phyloP scores from a whole-genome alignment of 2,888 invertebrate genomes.

The Escarpia spicata region DNA sequence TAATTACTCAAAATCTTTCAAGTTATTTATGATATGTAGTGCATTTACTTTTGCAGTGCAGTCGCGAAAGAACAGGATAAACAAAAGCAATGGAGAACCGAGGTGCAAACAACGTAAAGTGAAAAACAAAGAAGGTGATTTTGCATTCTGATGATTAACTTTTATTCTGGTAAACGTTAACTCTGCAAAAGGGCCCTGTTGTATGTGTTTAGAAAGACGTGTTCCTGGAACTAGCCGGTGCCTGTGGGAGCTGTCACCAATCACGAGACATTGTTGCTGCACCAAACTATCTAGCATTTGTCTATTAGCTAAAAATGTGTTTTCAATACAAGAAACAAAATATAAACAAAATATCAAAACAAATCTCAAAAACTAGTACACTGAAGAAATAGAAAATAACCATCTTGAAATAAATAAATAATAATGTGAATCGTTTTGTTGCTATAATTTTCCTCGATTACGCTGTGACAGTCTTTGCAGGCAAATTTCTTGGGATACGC shows the following conservation, averaged over 20 bases:
- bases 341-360: background rate
- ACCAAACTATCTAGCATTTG: background rate
- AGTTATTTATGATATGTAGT: background rate
- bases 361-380: background rate
- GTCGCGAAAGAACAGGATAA: background rate
- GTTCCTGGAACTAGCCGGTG: background rate
- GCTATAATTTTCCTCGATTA: background rate
- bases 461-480: background rate
- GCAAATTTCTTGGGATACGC: background rate
- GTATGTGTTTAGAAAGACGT: background rate
- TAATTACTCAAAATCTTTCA: background rate
- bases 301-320: background rate
- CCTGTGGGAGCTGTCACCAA: background rate
- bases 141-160: background rate
- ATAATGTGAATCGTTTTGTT: background rate
- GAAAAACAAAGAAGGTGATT: background rate
- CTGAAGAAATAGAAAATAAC: background rate
- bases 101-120: slow-evolving; percentile 6
- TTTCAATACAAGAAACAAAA: background rate
- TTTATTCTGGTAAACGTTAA: background rate
- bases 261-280: background rate
- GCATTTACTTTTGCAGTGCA: background rate
- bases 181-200: background rate
- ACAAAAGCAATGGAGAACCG: background rate
- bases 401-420: background rate